phyloP scores from a whole-genome alignment of 2,797 vertebrate genomes.

The Ispidina picta region DNA sequence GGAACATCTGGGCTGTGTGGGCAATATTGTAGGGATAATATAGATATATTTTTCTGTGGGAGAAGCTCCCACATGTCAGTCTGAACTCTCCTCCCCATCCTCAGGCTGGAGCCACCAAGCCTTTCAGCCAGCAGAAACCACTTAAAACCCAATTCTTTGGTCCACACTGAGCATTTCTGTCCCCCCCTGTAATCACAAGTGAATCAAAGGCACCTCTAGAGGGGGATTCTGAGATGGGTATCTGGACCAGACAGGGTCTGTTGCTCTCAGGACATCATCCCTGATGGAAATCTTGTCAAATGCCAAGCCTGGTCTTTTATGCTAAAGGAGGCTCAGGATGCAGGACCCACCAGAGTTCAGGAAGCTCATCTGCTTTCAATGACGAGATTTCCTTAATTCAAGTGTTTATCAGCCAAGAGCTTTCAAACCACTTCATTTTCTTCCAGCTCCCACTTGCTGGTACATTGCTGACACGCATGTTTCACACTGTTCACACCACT shows the following conservation, averaged over 20 bases:
- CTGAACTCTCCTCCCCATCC: background rate
- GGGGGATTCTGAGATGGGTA: background rate
- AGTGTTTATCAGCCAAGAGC: background rate
- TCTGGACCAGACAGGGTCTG: background rate
- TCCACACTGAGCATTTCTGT: background rate
- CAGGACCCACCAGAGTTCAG: background rate
- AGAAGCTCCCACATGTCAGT: fast-evolving
- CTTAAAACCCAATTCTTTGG: background rate
- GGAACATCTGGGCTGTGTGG: background rate
- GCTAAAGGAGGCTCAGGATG: background rate
- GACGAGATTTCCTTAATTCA: background rate
- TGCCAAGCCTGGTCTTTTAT: background rate
- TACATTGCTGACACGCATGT: background rate
- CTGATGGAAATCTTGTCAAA: background rate
- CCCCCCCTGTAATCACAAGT: background rate
- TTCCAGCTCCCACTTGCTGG: background rate
- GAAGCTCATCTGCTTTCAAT: slow-evolving; percentile 7
- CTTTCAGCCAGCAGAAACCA: background rate
- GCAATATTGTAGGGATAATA: background rate
- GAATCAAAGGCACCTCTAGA: background rate
- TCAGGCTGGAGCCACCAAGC: background rate
- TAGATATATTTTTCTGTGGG: background rate
- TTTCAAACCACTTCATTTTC: background rate
- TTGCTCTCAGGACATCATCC: background rate
- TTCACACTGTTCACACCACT: background rate